These are phyloP conservation scores for Halocaridina rubra DNA, from an alignment of 2,888 invertebrate species.

Conservation along the genomic window DNA sequence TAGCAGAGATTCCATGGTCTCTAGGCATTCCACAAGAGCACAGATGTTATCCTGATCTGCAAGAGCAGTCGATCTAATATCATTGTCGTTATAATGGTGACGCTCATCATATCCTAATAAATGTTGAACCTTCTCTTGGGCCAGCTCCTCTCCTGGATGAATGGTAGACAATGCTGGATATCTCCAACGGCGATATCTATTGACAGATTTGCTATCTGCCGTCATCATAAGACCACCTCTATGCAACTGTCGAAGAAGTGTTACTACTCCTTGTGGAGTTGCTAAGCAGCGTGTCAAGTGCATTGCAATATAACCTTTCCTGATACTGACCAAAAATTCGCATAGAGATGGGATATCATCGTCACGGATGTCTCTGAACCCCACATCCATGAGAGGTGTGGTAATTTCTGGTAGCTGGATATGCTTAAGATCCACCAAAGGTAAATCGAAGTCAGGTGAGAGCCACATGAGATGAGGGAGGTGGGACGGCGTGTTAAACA, in stretches of 20 bases:
- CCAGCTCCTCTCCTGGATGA: neutral
- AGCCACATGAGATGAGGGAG: slow-evolving; percentile 55
- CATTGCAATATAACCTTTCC: slow-evolving; percentile 34
- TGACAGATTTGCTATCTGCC: slow-evolving; percentile 9
- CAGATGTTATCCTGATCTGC: neutral
- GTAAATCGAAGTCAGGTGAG: slow-evolving; percentile 55
- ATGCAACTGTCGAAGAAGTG: slow-evolving; percentile 26
- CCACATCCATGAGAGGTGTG: slow-evolving; percentile 47
- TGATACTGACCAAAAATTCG: slow-evolving; percentile 16
- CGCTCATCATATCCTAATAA: slow-evolving; percentile 57
- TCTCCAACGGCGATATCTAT: slow-evolving; percentile 45
- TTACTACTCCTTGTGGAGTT: slow-evolving; percentile 17
- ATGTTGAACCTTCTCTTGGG: slow-evolving; percentile 17
- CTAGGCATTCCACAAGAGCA: slow-evolving; percentile 11
- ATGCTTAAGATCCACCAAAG: neutral
- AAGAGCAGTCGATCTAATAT: slow-evolving; percentile 24
- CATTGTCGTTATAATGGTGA: slow-evolving; percentile 61
- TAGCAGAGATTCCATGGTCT: neutral
- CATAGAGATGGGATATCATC: slow-evolving; percentile 16
- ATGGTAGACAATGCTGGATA: slow-evolving; percentile 16
- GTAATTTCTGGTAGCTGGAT: slow-evolving; percentile 13
- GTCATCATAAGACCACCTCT: slow-evolving; percentile 7
- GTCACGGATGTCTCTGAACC: slow-evolving; percentile 36
- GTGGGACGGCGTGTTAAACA: slow-evolving; percentile 6
- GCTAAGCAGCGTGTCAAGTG: slow-evolving; percentile 31